Percentiles rank a stretch among this genome's conserved stretches.
These are phyloP conservation scores for Pipistrellus nathusii DNA, from an alignment of 2,797 vertebrate species.

Conservation along the genomic window DNA sequence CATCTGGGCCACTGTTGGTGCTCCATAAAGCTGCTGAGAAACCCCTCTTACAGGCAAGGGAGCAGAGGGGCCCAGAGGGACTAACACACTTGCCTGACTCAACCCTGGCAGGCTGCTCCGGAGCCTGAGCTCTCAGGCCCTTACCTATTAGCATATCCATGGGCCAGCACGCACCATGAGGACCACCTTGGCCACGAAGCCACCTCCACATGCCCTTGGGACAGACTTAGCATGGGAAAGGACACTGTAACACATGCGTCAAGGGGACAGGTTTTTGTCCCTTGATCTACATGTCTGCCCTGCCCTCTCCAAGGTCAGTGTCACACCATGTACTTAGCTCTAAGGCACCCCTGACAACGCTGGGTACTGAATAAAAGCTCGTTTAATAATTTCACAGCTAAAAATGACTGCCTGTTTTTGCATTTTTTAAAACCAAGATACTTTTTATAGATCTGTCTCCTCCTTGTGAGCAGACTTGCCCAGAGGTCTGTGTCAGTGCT, in stretches of 20 bases:
- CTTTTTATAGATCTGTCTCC: neutral
- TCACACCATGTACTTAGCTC: neutral
- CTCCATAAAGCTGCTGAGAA: neutral
- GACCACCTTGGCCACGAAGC: neutral
- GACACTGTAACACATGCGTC: neutral
- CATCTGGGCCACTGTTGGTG: neutral
- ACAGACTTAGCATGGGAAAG: neutral
- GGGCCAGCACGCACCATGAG: fast-evolving
- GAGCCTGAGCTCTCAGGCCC: neutral
- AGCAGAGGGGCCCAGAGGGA: neutral
- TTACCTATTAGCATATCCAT: neutral
- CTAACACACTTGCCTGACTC: too few relatives aligned
- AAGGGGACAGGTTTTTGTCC: neutral
- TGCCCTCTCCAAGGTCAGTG: neutral
- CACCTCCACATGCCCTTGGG: neutral
- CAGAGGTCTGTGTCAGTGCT: fast-evolving
- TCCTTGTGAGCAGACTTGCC: neutral
- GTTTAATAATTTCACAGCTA: neutral
- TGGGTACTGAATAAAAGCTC: neutral
- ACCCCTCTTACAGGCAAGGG: neutral
- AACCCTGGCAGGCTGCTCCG: neutral
- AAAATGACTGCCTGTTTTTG: neutral
- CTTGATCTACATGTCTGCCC: neutral
- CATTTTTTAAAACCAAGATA: neutral
- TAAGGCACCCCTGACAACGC: too few relatives aligned